Evolutionary conservation across 2,113 vertebrate species (phyloP).

Genomic region (Nettapus auritus): DNA sequence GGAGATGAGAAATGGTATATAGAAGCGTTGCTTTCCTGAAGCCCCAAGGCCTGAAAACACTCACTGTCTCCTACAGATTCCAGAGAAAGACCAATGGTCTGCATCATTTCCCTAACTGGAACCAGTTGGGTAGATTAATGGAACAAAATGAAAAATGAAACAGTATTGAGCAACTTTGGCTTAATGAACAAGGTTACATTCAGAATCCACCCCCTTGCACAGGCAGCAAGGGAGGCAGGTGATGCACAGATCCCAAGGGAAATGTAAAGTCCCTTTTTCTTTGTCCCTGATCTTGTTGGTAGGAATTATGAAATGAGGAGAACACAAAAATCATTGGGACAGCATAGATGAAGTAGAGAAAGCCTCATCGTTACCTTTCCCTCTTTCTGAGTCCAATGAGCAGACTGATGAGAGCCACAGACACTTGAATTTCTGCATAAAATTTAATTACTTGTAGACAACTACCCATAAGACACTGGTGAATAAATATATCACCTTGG

Average conservation of each 20-base stretch:
- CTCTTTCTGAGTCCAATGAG: neutral
- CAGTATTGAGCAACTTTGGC: conserved; percentile 21
- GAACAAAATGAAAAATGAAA: neutral
- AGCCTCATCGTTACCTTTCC: neutral
- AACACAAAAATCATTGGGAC: neutral
- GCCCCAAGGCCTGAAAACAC: neutral
- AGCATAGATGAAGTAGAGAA: neutral
- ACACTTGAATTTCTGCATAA: neutral
- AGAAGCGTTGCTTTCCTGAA: neutral
- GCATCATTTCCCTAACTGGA: neutral
- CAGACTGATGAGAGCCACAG: neutral
- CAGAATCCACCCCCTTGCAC: neutral
- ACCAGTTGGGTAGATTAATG: neutral
- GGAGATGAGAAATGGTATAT: neutral
- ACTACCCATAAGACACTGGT: neutral
- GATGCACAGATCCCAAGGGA: neutral
- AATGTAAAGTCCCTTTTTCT: neutral
- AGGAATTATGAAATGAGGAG: neutral
- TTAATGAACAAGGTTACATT: conserved; percentile 28
- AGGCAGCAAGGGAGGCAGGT: neutral
- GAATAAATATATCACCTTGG: neutral
- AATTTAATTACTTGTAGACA: neutral
- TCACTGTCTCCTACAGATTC: fast-evolving
- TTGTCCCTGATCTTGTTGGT: neutral
- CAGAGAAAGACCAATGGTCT: neutral